Conservation (phyloP, 2,797 vertebrate species). For the Eptatretus atami region DNA sequence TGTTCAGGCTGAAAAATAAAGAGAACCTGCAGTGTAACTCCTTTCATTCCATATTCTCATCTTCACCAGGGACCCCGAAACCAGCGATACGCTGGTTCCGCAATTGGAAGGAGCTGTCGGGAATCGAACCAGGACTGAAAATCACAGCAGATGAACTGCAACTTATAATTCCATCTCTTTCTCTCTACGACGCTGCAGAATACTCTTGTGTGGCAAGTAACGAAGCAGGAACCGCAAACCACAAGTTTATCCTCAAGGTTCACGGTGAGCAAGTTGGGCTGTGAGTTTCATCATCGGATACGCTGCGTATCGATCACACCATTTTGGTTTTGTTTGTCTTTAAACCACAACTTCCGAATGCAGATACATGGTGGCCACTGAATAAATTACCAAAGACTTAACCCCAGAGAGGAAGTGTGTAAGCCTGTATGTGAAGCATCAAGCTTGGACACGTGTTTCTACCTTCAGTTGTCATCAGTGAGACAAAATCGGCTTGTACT, state of each 20-base stretch:
- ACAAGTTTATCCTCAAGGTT: conserved; percentile 63
- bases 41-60: neutral
- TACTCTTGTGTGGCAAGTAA: conserved; percentile 56
- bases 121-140: conserved; percentile 41
- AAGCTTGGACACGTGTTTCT: too few relatives aligned
- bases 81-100: conserved; percentile 56
- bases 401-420: too few relatives aligned
- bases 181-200: conserved; percentile 40
- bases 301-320: neutral
- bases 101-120: conserved; percentile 42
- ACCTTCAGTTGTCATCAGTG: too few relatives aligned
- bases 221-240: conserved; percentile 59
- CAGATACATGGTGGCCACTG: too few relatives aligned
- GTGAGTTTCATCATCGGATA: neutral
- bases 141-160: conserved; percentile 38
- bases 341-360: too few relatives aligned
- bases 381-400: too few relatives aligned
- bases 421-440: too few relatives aligned
- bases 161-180: conserved; percentile 39
- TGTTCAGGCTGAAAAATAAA: too few relatives aligned
- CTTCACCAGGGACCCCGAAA: conserved; percentile 37
- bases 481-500: too few relatives aligned
- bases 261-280: conserved; percentile 31
- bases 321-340: too few relatives aligned
- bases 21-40: conserved; percentile 6